phyloP scores from a whole-genome alignment of 1,140 invertebrate species.

The Bombus vancouverensis region DNA sequence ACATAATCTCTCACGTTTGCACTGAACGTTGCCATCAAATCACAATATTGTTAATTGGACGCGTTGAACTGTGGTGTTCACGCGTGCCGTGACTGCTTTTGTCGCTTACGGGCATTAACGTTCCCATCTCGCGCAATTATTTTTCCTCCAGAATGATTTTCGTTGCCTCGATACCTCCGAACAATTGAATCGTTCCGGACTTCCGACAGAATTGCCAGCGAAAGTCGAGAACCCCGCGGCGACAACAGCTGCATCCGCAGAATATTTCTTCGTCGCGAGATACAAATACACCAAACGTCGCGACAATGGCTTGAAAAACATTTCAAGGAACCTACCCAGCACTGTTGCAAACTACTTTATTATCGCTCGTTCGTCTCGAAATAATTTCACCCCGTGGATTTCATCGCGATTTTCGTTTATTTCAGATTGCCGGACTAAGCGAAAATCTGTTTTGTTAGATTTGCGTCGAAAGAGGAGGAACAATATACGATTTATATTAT shows the following conservation, averaged over 20 bases:
- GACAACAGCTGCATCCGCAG: conserved; percentile 68
- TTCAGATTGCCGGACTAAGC: too few relatives aligned
- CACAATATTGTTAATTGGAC: conserved; percentile 70
- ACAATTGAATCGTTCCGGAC: conserved; percentile 67
- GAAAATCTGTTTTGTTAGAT: neutral
- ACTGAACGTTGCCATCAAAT: conserved; percentile 13
- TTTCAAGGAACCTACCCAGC: conserved; percentile 62
- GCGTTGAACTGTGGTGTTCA: conserved; percentile 39
- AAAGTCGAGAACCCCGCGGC: conserved; percentile 38
- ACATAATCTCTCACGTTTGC: conserved; percentile 1
- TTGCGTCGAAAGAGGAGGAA: neutral
- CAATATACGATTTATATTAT: too few relatives aligned
- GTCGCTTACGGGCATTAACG: conserved; percentile 37
- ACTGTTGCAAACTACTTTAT: conserved; percentile 78
- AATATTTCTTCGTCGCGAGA: conserved; percentile 50
- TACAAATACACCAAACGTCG: conserved; percentile 57
- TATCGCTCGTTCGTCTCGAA: conserved; percentile 61
- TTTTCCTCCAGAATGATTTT: conserved; percentile 78
- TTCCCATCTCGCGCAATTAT: conserved; percentile 73
- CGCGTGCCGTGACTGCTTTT: conserved; percentile 42
- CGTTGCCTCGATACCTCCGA: conserved; percentile 75
- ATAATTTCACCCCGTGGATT: conserved; percentile 20
- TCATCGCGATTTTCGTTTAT: neutral
- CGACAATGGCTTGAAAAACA: conserved; percentile 66
- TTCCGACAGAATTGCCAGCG: conserved; percentile 27